A percentile compares a stretch with the other conserved stretches of the same genome.
phyloP scores from a whole-genome alignment of 2,797 vertebrate genomes.

The Eleutherodactylus coqui region DNA sequence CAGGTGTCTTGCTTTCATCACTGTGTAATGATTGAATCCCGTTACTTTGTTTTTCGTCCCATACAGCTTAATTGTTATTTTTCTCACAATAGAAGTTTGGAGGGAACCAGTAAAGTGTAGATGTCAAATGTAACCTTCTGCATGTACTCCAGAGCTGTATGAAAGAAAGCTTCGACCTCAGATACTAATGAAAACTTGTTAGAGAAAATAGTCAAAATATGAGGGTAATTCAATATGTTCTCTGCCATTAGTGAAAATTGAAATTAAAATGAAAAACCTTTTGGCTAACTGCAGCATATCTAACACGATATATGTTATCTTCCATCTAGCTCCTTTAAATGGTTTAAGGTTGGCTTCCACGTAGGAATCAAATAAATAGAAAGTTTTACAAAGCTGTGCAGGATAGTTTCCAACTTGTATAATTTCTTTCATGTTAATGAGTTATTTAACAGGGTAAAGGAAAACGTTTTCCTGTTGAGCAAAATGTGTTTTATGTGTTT shows the following conservation, averaged over 20 bases:
- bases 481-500: no score
- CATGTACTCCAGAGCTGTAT: slow-evolving; percentile 27
- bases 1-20: slow-evolving; percentile 60
- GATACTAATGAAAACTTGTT: slow-evolving; percentile 50
- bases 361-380: background rate
- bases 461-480: no score
- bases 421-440: background rate
- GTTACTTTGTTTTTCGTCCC: slow-evolving; percentile 52
- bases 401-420: background rate
- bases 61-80: slow-evolving; percentile 55
- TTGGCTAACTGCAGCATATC: slow-evolving; percentile 1
- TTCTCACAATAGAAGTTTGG: slow-evolving; percentile 55
- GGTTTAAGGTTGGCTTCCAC: background rate
- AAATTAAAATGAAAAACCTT: slow-evolving; percentile 17
- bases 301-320: background rate
- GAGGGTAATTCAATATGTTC: slow-evolving; percentile 35
- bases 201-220: slow-evolving; percentile 51
- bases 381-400: background rate
- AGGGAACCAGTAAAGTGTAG: slow-evolving; percentile 14
- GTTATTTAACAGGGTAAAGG: background rate
- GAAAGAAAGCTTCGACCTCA: slow-evolving; percentile 22
- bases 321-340: background rate
- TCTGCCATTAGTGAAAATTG: slow-evolving; percentile 10
- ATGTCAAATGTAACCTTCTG: slow-evolving; percentile 49
- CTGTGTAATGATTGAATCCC: slow-evolving; percentile 58